A percentile compares a stretch with the other conserved stretches of the same genome.
These are phyloP conservation scores for Dasyornis broadbenti DNA, from an alignment of 2,113 vertebrate species.

Conservation along the genomic window DNA sequence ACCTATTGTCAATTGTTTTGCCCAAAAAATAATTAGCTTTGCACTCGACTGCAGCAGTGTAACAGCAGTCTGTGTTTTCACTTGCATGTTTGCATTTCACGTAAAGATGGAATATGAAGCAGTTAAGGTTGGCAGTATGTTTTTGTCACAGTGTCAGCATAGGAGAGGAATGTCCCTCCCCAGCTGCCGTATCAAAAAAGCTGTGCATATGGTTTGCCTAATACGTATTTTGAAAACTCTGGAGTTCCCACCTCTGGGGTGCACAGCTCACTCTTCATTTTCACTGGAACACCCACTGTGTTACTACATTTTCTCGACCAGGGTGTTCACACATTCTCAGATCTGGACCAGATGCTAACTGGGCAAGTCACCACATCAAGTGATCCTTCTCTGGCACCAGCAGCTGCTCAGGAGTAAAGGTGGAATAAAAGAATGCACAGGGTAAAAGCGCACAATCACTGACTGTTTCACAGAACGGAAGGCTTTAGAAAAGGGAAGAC, in stretches of 20 bases:
- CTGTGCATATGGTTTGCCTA: background rate
- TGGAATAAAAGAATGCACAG: background rate
- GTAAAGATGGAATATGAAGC: background rate
- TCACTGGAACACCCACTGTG: background rate
- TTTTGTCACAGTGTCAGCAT: background rate
- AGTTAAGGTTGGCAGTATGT: background rate
- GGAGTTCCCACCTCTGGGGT: background rate
- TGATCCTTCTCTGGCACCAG: background rate
- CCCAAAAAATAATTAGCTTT: background rate
- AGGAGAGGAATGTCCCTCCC: background rate
- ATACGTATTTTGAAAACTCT: background rate
- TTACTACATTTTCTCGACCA: background rate
- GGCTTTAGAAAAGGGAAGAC: background rate
- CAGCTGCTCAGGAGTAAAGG: background rate
- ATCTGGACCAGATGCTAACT: background rate
- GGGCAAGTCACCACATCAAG: background rate
- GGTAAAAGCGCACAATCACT: rapidly evolving
- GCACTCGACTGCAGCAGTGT: background rate
- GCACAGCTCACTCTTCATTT: background rate
- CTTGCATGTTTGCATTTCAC: background rate
- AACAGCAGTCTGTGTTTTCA: background rate
- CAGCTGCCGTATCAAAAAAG: background rate
- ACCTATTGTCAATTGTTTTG: background rate
- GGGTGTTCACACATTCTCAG: background rate
- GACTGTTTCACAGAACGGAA: background rate